Percentiles rank a stretch among this genome's conserved stretches.
Evolutionary conservation across 1,140 invertebrate species (phyloP).

Genomic region (Heliconius nattereri): DNA sequence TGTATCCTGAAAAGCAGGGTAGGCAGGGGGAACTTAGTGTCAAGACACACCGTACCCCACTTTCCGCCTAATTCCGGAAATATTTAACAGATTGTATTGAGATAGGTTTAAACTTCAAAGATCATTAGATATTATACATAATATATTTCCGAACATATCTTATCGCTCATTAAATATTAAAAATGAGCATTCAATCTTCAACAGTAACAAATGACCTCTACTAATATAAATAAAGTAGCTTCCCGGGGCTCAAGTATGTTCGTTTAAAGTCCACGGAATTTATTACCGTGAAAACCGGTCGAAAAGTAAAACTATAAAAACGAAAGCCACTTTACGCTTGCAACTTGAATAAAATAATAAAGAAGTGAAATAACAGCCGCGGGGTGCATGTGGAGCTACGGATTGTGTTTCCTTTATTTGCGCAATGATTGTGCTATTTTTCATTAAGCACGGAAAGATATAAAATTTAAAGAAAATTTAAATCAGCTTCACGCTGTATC

Average conservation of each 20-base stretch:
- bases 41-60: too few relatives aligned
- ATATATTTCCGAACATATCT: slow-evolving; percentile 48
- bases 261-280: slow-evolving; percentile 62
- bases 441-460: slow-evolving; percentile 45
- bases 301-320: slow-evolving; percentile 68
- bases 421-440: slow-evolving; percentile 51
- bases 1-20: too few relatives aligned
- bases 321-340: slow-evolving; percentile 57
- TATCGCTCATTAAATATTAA: slow-evolving; percentile 61
- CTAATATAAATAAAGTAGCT: slow-evolving; percentile 64
- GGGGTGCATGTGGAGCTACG: slow-evolving; percentile 49
- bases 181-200: slow-evolving; percentile 53
- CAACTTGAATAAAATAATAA: slow-evolving; percentile 70
- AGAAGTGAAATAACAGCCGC: slow-evolving; percentile 56
- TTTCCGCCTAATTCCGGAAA: neutral
- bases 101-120: slow-evolving; percentile 23
- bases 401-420: slow-evolving; percentile 58
- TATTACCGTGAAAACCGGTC: slow-evolving; percentile 62
- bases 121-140: too few relatives aligned
- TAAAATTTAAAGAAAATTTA: too few relatives aligned
- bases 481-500: too few relatives aligned
- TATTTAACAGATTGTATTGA: slow-evolving; percentile 19
- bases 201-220: slow-evolving; percentile 65
- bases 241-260: slow-evolving; percentile 55
- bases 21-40: too few relatives aligned